Conservation (phyloP, 2,113 vertebrate genomes). For the Eonycteris spelaea region DNA sequence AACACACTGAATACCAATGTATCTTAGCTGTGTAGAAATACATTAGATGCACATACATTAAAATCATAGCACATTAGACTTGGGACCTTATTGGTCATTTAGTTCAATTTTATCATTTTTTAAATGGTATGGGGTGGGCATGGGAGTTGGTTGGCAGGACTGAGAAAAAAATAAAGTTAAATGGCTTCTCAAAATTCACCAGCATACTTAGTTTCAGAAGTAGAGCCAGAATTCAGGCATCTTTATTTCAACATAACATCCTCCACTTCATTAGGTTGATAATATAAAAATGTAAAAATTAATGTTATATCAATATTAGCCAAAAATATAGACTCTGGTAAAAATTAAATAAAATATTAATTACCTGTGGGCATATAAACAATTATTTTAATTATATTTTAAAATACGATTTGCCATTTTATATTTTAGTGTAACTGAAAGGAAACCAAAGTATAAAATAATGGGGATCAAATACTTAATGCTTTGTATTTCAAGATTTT, state of each 20-base stretch:
- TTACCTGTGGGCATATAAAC: background rate
- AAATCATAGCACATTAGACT: conserved; percentile 53
- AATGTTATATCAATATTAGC: background rate
- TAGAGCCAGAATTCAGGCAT: background rate
- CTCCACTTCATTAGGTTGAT: background rate
- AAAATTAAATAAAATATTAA: background rate
- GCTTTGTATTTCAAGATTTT: background rate
- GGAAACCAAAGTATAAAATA: background rate
- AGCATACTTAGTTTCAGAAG: background rate
- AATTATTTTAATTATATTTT: background rate
- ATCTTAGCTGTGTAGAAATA: conserved; percentile 10
- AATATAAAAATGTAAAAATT: background rate
- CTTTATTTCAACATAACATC: background rate
- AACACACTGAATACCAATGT: conserved; percentile 66
- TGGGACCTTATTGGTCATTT: conserved; percentile 43
- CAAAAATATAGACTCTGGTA: background rate
- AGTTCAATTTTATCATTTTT: conserved; percentile 56
- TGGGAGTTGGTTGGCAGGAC: background rate
- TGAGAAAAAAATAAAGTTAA: background rate
- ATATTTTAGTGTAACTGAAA: background rate
- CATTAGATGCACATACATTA: conserved; percentile 50
- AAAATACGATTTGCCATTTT: background rate
- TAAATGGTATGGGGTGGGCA: background rate
- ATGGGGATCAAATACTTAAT: background rate
- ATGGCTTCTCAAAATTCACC: background rate